Evolutionary conservation across 2,113 vertebrate genomes (phyloP), one percentile per base, ranked within the genome.

Genomic region (Scomber colias): DNA sequence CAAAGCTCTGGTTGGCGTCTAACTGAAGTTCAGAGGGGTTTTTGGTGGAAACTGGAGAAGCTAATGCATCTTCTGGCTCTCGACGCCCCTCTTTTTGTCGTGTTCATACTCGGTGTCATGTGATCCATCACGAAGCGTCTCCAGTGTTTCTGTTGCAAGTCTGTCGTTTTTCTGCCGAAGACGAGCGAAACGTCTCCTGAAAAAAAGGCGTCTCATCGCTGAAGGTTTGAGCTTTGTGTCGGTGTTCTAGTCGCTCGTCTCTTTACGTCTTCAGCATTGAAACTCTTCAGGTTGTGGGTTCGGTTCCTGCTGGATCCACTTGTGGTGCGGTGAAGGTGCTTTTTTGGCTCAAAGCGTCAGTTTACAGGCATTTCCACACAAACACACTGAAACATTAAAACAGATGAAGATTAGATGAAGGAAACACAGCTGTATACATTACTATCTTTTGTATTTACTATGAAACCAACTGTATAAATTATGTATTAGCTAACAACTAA

Each of bases 301-400:
- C 6, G 50, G 64, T 17, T 76, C 75, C 76, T 66, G n/a, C 76
- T 6, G 77, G 77, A 77, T 87, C 77, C 75, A 66, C 82, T 83
- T 71, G 83, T 65, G 81, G 75, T 81, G 77, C 44, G 71, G 77
- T 83, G 85, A 77, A 88, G 87, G 90, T 48, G 81, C 77, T 85
- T 71, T 21, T 21, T 21, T 59, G 30, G 54, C 48, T 55, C n/a
- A 75, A 40, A 74, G 72, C 56, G 75, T 95, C 90, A 95, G 46
- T 86, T 50, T 40, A 91, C 72, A 87, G 90, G 57, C 96, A 97
- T 78, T 94, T 94, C 97, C 97, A 97, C 17, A 97, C 95, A 54
- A 97, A 97, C 9, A 97, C 93, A 27, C 97, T 97, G 84, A 63
- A 71, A 71, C 67, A 57, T 11, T 83, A 3, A 0, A 24, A 61